Evolutionary conservation across 2,888 invertebrate genomes (phyloP).

Genomic region (Patella ulyssiponensis): DNA sequence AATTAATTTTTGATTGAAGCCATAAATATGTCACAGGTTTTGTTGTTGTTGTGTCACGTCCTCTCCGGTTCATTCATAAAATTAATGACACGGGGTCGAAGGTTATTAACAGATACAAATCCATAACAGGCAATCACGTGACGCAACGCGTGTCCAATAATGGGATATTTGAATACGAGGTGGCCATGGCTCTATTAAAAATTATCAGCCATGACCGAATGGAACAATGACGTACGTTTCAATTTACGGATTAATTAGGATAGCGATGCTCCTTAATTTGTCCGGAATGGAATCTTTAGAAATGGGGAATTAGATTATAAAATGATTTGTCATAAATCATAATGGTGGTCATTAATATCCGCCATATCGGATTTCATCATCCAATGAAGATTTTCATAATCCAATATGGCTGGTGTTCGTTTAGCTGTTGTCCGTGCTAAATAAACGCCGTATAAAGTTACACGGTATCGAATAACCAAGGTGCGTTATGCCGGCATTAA

Average conservation of each 20-base stretch:
- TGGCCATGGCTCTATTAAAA: neutral
- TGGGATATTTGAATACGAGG: neutral
- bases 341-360: neutral
- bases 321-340: neutral
- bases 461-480: too few relatives aligned
- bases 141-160: neutral
- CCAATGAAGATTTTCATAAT: neutral
- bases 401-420: neutral
- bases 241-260: conserved; percentile 1
- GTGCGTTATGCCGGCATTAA: too few relatives aligned
- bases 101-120: conserved; percentile 11
- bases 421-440: too few relatives aligned
- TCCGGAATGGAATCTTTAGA: neutral
- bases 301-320: neutral
- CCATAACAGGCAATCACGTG: neutral
- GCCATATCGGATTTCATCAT: neutral
- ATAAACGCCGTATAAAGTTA: too few relatives aligned
- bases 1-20: too few relatives aligned
- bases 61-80: too few relatives aligned
- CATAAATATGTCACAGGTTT: too few relatives aligned
- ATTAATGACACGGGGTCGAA: neutral
- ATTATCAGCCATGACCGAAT: too few relatives aligned
- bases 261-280: neutral
- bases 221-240: too few relatives aligned
- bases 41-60: too few relatives aligned